A percentile compares a stretch with the other conserved stretches of the same genome.
Evolutionary conservation across 2,888 invertebrate genomes (phyloP).

Genomic region (Phyto melanocephala): DNA sequence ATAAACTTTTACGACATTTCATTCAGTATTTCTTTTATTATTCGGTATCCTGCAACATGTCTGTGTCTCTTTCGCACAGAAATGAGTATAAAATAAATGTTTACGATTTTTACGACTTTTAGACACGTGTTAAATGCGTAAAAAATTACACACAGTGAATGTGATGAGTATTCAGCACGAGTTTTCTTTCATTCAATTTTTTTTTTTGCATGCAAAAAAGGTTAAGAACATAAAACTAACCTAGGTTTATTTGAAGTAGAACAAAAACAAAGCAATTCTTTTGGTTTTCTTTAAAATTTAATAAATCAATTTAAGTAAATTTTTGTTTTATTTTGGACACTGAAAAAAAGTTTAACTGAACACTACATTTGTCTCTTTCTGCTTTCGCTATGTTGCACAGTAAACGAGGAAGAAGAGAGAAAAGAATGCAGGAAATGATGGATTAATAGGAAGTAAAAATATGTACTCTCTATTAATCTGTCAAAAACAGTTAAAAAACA

Average conservation of each 20-base stretch:
- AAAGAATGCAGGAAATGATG: constrained; percentile 38
- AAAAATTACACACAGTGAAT: constrained; percentile 54
- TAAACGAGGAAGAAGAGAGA: not conserved
- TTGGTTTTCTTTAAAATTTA: not conserved
- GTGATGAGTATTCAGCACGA: constrained; percentile 17
- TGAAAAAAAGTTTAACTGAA: not conserved
- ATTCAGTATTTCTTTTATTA: constrained; percentile 39
- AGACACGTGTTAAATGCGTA: constrained; percentile 73
- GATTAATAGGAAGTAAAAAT: constrained; percentile 44
- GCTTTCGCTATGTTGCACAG: not conserved
- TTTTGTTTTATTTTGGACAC: not conserved
- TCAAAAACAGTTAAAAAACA: constrained; percentile 63
- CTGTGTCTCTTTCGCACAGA: not conserved
- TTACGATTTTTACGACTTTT: constrained; percentile 72
- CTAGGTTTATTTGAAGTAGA: constrained; percentile 72
- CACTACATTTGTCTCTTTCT: constrained; percentile 8
- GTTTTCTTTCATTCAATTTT: not conserved
- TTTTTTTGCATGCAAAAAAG: constrained; percentile 21
- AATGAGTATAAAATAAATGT: constrained; percentile 27
- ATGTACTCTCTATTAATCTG: constrained; percentile 54
- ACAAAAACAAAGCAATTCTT: constrained; percentile 30
- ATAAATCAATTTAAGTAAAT: not conserved
- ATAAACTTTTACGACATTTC: constrained; percentile 78
- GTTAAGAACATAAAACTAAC: constrained; percentile 56
- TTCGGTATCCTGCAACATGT: constrained; percentile 27